Evolutionary conservation across 2,888 invertebrate species (phyloP).

Genomic region (Dolichomitus sp.): DNA sequence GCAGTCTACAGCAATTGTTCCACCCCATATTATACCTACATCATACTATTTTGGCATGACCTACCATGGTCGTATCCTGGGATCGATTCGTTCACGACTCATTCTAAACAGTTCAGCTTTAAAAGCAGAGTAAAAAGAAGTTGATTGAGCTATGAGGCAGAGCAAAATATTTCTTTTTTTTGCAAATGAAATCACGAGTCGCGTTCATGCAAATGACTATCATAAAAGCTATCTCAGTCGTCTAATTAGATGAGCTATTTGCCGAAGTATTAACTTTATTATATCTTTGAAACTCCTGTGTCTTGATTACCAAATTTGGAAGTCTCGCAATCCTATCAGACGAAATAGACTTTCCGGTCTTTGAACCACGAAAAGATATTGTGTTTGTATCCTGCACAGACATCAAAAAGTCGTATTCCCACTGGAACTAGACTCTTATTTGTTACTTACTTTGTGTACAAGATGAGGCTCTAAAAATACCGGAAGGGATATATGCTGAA

Average conservation of each 20-base stretch:
- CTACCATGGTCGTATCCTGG: conserved; percentile 14
- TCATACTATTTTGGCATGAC: conserved; percentile 6
- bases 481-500: not conserved
- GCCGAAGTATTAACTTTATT: not conserved
- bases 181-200: not conserved
- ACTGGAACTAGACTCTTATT: not conserved
- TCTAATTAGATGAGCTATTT: not conserved
- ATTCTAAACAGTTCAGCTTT: not conserved
- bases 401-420: not conserved
- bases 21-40: conserved; percentile 3
- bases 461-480: not conserved
- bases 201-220: not conserved
- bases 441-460: not conserved
- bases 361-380: not conserved
- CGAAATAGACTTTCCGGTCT: not conserved
- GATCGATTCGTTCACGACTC: conserved; percentile 6
- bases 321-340: not conserved
- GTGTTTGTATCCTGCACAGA: not conserved
- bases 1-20: conserved; percentile 14
- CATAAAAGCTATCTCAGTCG: not conserved
- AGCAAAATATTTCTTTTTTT: not conserved
- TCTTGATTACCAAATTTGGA: not conserved
- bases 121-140: not conserved
- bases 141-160: not conserved
- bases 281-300: not conserved